These are phyloP conservation scores for Scaptomyza hsui DNA, from an alignment of 1,140 invertebrate genomes.

Conservation along the genomic window DNA sequence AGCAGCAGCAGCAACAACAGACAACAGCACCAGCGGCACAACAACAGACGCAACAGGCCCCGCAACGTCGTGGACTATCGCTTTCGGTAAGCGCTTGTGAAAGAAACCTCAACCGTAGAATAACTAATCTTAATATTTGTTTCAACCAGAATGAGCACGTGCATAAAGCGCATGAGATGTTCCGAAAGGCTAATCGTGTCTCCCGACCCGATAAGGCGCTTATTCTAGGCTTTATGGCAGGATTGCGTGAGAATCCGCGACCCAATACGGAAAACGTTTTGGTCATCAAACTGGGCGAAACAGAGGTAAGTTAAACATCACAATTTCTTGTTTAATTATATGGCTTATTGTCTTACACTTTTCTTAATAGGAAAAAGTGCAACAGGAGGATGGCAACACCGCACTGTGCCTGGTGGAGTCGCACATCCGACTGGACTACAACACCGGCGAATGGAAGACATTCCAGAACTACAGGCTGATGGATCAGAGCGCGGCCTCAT, in stretches of 20 bases:
- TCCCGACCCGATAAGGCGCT: constrained; percentile 98
- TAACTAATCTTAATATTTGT: background rate
- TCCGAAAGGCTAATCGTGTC: constrained; percentile 96
- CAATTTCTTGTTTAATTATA: background rate
- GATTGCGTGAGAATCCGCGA: constrained; percentile 85
- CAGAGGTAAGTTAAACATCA: constrained; percentile 58
- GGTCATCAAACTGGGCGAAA: constrained; percentile 82
- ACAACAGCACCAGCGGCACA: constrained; percentile 25
- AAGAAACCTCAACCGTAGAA: too few species aligned
- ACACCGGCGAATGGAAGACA: constrained; percentile 93
- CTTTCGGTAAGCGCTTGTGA: constrained; percentile 90
- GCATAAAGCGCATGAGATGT: constrained; percentile 98
- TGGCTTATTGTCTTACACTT: background rate
- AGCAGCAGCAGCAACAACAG: constrained; percentile 41
- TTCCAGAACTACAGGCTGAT: constrained; percentile 89
- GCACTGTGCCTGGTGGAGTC: constrained; percentile 90
- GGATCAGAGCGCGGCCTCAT: constrained; percentile 78
- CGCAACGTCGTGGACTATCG: constrained; percentile 89
- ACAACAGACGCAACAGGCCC: constrained; percentile 76
- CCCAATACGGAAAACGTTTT: constrained; percentile 83
- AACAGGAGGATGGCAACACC: constrained; percentile 87
- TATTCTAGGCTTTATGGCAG: constrained; percentile 99
- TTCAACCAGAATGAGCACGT: constrained; percentile 93
- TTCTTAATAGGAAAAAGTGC: constrained; percentile 86
- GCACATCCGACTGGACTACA: constrained; percentile 95